Evolutionary conservation across 2,888 invertebrate species (phyloP).

Genomic region (Macrosoma leucophasiata): DNA sequence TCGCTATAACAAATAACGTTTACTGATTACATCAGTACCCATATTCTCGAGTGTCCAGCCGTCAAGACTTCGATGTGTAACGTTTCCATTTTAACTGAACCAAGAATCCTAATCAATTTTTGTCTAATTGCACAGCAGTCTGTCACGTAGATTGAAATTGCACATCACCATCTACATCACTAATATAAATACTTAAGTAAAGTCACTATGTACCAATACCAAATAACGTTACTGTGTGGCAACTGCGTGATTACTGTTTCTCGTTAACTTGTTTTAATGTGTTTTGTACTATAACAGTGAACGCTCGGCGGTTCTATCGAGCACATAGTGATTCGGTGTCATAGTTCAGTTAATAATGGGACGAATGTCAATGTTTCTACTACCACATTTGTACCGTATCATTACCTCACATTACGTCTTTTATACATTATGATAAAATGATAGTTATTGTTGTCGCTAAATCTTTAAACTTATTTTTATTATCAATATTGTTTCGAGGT

Average conservation of each 20-base stretch:
- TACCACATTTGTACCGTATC: conserved; percentile 56
- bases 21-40: conserved; percentile 43
- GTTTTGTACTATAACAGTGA: too few species aligned
- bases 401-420: conserved; percentile 67
- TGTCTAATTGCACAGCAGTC: too few species aligned
- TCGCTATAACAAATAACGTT: conserved; percentile 35
- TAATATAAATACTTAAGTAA: too few species aligned
- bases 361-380: conserved; percentile 37
- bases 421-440: conserved; percentile 54
- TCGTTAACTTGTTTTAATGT: too few species aligned
- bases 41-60: conserved; percentile 36
- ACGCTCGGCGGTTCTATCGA: too few species aligned
- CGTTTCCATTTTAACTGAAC: conserved; percentile 57
- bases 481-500: conserved; percentile 54
- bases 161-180: conserved; percentile 17
- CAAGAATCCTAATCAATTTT: conserved; percentile 9
- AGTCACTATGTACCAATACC: too few species aligned
- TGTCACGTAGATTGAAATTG: too few species aligned
- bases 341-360: conserved; percentile 50
- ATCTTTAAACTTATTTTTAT: conserved; percentile 58
- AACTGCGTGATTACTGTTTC: too few species aligned
- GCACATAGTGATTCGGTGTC: conserved; percentile 13
- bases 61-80: conserved; percentile 42
- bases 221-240: too few species aligned
- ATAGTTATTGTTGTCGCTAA: conserved; percentile 68